These are phyloP conservation scores for Toxotes chatareus DNA, from an alignment of 2,113 vertebrate genomes.

Conservation along the genomic window DNA sequence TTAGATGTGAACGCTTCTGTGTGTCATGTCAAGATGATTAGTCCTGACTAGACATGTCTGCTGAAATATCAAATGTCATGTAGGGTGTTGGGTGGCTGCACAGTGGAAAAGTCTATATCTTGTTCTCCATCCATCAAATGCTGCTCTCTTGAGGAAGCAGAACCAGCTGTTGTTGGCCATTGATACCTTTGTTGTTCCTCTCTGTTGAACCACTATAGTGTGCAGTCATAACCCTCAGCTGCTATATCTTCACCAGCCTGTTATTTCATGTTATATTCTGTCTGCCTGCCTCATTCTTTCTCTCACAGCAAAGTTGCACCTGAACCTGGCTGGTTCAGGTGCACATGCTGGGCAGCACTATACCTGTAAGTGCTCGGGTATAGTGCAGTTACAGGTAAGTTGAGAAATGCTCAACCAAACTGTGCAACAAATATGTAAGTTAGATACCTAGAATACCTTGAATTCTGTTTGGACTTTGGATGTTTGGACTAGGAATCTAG, in stretches of 20 bases:
- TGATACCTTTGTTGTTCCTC: constrained; percentile 71
- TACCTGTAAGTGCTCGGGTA: background rate
- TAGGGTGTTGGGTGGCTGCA: constrained; percentile 55
- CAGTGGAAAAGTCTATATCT: constrained; percentile 57
- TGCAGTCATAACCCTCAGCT: constrained; percentile 43
- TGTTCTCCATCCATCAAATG: constrained; percentile 58
- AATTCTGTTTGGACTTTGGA: too few relatives aligned
- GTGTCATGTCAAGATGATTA: constrained; percentile 51
- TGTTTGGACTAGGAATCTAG: too few relatives aligned
- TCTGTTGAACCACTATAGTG: constrained; percentile 50
- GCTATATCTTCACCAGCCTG: constrained; percentile 7
- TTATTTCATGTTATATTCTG: constrained; percentile 38
- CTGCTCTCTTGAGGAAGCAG: constrained; percentile 68
- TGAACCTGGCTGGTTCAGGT: background rate
- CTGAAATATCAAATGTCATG: constrained; percentile 69
- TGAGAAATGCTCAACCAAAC: background rate
- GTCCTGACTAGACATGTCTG: constrained; percentile 46
- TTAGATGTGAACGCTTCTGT: constrained; percentile 45
- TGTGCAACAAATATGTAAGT: background rate
- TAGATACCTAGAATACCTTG: background rate
- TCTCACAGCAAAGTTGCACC: background rate
- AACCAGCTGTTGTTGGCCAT: constrained; percentile 72
- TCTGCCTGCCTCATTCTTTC: constrained; percentile 28
- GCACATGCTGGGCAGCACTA: too few relatives aligned
- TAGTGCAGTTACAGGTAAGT: background rate